Evolutionary conservation across 2,797 vertebrate genomes (phyloP).

Genomic region (Synaphobranchus kaupii): DNA sequence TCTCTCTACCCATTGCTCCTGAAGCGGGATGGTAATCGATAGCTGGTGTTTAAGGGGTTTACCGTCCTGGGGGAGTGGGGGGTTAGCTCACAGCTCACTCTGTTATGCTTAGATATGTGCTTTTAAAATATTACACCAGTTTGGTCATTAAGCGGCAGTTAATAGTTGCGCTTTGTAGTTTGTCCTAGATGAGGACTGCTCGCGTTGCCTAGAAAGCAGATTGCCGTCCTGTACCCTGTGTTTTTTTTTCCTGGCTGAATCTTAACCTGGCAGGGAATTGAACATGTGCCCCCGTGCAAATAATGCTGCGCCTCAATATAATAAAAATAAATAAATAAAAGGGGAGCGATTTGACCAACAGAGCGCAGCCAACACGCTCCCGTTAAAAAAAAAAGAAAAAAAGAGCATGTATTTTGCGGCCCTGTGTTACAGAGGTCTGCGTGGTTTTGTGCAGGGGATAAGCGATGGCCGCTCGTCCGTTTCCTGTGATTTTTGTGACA

Average conservation of each 20-base stretch:
- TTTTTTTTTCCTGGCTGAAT: background rate
- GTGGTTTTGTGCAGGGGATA: conserved; percentile 12
- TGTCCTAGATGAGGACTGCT: background rate
- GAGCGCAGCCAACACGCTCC: background rate
- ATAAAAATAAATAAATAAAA: background rate
- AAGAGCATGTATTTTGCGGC: too few relatives aligned
- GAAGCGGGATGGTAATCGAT: background rate
- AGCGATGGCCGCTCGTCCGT: conserved; percentile 28
- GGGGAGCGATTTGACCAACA: background rate
- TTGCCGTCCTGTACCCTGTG: background rate
- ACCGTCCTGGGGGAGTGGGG: background rate
- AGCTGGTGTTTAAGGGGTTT: background rate
- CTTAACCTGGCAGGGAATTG: background rate
- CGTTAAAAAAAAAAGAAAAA: background rate
- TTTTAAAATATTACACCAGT: background rate
- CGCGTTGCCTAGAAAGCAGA: background rate
- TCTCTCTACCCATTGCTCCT: conserved; percentile 44
- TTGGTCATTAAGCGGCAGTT: background rate
- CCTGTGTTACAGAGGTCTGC: conserved; percentile 27
- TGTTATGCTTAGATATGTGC: background rate
- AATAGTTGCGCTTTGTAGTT: background rate
- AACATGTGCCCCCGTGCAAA: background rate
- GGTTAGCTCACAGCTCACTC: background rate
- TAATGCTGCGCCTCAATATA: background rate
- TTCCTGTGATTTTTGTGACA: conserved; percentile 50